phyloP scores from a whole-genome alignment of 2,113 vertebrate species.

The Lepus europaeus region DNA sequence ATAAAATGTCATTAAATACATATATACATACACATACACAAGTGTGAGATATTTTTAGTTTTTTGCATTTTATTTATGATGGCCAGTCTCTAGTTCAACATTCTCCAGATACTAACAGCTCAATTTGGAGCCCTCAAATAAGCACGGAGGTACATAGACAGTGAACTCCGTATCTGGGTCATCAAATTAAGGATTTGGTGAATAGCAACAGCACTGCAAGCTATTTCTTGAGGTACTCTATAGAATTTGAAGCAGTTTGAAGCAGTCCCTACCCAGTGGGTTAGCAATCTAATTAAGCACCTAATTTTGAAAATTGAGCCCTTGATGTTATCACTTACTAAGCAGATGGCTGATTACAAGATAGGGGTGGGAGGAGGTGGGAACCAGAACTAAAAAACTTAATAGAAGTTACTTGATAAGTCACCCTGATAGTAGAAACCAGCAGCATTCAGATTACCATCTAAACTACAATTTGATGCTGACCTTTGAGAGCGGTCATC shows the following conservation, averaged over 20 bases:
- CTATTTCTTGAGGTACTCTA: slow-evolving; percentile 56
- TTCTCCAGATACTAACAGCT: background rate
- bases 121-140: background rate
- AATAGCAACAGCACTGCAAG: background rate
- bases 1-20: background rate
- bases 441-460: background rate
- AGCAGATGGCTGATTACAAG: slow-evolving; percentile 65
- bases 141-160: background rate
- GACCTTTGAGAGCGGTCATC: background rate
- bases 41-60: background rate
- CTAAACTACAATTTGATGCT: background rate
- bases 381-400: background rate
- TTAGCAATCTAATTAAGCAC: slow-evolving; percentile 68
- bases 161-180: background rate
- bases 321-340: slow-evolving; percentile 59
- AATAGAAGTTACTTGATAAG: slow-evolving; percentile 45
- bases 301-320: slow-evolving; percentile 63
- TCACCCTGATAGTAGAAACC: background rate
- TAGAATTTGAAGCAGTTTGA: slow-evolving; percentile 55
- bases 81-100: background rate
- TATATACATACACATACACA: background rate
- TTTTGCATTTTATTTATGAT: slow-evolving; percentile 1
- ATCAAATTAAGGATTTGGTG: slow-evolving; percentile 45
- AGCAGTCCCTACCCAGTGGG: background rate
- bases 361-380: background rate